These are phyloP conservation scores for Eristalinus sepulchralis DNA, from an alignment of 2,888 invertebrate species.

Conservation along the genomic window DNA sequence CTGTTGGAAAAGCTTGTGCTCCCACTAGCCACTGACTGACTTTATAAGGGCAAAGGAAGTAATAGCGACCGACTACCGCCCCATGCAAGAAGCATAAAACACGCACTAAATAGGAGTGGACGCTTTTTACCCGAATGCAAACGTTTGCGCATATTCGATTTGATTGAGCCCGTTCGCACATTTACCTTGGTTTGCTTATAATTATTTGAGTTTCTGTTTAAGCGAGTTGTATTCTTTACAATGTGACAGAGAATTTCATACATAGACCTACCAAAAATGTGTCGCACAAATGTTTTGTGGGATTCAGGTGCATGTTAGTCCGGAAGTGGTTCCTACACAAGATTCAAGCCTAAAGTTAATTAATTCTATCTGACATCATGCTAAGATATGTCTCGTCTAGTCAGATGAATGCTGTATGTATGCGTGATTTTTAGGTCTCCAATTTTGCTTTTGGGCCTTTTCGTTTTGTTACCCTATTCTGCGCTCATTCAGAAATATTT, in stretches of 20 bases:
- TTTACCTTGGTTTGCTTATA: neutral
- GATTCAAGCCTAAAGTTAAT: no score
- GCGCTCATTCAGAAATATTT: no score
- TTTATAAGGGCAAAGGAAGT: neutral
- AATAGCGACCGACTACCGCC: neutral
- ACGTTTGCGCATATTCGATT: neutral
- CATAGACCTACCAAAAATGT: no score
- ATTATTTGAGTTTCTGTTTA: neutral
- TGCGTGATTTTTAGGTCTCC: no score
- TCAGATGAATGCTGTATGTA: no score
- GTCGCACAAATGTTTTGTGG: no score
- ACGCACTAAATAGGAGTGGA: neutral
- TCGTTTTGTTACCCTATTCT: no score
- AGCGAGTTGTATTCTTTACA: neutral
- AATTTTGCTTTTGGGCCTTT: no score
- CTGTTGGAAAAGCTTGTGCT: neutral
- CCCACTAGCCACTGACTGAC: neutral
- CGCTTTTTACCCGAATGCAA: neutral
- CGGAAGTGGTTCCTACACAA: no score
- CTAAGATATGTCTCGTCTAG: no score
- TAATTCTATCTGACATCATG: no score
- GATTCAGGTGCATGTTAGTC: no score
- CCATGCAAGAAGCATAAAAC: neutral
- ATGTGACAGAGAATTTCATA: neutral
- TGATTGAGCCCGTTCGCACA: neutral